Percentiles rank a stretch among this genome's conserved stretches.
phyloP scores from a whole-genome alignment of 2,113 vertebrate genomes.

The Clupea harengus region DNA sequence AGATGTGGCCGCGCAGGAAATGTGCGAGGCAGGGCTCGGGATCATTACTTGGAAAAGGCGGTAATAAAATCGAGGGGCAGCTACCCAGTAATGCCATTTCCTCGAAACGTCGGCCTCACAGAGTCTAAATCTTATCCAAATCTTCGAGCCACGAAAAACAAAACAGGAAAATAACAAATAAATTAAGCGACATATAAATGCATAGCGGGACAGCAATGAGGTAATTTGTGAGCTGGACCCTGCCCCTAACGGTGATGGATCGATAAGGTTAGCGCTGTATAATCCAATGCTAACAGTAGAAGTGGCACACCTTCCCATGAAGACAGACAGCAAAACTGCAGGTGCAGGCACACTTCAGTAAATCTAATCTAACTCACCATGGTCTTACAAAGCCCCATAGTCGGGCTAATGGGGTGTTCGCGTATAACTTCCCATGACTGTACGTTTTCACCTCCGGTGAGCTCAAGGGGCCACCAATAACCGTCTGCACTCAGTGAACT shows the following conservation, averaged over 20 bases:
- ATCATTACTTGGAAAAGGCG: neutral
- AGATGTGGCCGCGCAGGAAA: slow-evolving; percentile 2
- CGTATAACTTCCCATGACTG: neutral
- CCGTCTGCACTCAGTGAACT: neutral
- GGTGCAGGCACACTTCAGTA: neutral
- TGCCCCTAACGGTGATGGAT: neutral
- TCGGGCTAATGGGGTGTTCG: neutral
- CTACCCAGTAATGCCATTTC: neutral
- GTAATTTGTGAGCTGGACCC: neutral
- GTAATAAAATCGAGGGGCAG: neutral
- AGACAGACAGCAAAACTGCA: neutral
- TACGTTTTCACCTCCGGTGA: neutral
- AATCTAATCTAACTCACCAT: neutral
- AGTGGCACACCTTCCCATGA: neutral
- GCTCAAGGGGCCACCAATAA: neutral
- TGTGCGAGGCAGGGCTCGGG: neutral
- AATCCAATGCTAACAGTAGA: neutral
- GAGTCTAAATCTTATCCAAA: neutral
- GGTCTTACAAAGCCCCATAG: neutral
- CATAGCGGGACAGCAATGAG: neutral
- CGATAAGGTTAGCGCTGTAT: neutral
- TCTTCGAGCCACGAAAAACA: neutral
- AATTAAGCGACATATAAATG: slow-evolving; percentile 3
- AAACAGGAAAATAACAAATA: neutral
- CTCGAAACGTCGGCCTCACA: neutral